Base-by-base conservation (phyloP, 2,113 vertebrate genomes). In the Percina caprodes region DNA sequence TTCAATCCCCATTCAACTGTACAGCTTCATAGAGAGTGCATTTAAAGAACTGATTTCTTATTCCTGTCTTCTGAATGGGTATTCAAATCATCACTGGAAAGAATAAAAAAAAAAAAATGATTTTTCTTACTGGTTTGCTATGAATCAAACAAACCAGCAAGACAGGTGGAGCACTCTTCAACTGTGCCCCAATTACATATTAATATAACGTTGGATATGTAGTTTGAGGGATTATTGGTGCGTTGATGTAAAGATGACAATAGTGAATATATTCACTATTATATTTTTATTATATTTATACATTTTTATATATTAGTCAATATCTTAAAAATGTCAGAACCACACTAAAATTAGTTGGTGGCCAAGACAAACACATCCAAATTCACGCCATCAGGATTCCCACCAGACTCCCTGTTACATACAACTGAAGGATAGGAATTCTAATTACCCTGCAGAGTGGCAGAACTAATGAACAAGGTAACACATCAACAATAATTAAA, bases 141-240 rank as follows among this genome's bases (percentile, higher is more conserved):
- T 79, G 61, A 66, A 19, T 74, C 49, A 83, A 73, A 58, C 4
- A 55, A 72, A 71, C 62, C 24, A 6, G 55, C 46, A 45, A 65
- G 55, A 46, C 62, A 69, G 52, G 9, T 11, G n/a, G 69, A 68
- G 54, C 16, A 62, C 13, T 21, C 42, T 69, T 59, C 33, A 63
- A 4, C 35, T 58, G 51, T 77, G 83, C 18, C 77, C 80, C 56
- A 77, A 69, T 82, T 72, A 48, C 71, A 80, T 82, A 56, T 68
- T 80, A 61, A 88, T 81, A 4, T 39, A 26, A 51, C 48, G 42
- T 0, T 15, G 11, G 30, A 33, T 35, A 21, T 58, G 12, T 19
- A 33, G 14, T 26, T 21, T 51, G 39, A 66, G 19, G 21, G 18
- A 59, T 63, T 9, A 62, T 26, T 39, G 54, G 16, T 12, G 18